Evolutionary conservation across 2,113 vertebrate species (phyloP), one percentile per base, ranked within the genome.

Genomic region (Indicator indicator): DNA sequence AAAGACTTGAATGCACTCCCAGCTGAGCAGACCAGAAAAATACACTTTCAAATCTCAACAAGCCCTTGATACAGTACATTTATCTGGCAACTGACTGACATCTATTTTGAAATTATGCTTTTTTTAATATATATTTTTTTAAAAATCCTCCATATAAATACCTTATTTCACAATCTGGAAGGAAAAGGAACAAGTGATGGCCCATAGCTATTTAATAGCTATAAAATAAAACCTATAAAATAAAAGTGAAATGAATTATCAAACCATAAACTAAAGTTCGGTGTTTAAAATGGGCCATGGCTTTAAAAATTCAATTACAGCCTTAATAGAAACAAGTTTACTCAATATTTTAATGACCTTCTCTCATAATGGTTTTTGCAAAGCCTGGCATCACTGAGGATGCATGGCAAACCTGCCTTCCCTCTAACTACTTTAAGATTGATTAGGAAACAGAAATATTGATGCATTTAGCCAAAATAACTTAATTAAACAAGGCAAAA

Each of bases 171-270:
- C 71, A 93, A 78, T 68, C 88, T 93, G 70, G 59, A 90, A 89
- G 79, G 65, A 92, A 93, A 94, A 89, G 58, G 83, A 93, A 78
- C 87, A 95, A 24, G 89, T 85, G 94, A 96, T 89, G 90, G 90
- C 60, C 86, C 83, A 77, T 93, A 94, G 83, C 93, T 89, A 92
- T 94, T 96, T 95, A 95, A 93, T 68, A 95, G 86, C 88, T 93
- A 94, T 95, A 95, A 95, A 95, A 94, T 93, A 95, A 93, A 97
- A 81, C 85, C 76, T 91, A 94, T 94, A 88, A 96, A 96, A 95
- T 94, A 90, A 74, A 94, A 96, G 80, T 87, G 81, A 94, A 96
- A 97, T 95, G 90, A 96, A 94, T 92, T 74, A 92, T 74, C 90
- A 95, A 94, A 86, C 69, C 87, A 89, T 97, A 83, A 95, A 72